phyloP scores from a whole-genome alignment of 2,113 vertebrate genomes.

The Gymnogyps californianus region DNA sequence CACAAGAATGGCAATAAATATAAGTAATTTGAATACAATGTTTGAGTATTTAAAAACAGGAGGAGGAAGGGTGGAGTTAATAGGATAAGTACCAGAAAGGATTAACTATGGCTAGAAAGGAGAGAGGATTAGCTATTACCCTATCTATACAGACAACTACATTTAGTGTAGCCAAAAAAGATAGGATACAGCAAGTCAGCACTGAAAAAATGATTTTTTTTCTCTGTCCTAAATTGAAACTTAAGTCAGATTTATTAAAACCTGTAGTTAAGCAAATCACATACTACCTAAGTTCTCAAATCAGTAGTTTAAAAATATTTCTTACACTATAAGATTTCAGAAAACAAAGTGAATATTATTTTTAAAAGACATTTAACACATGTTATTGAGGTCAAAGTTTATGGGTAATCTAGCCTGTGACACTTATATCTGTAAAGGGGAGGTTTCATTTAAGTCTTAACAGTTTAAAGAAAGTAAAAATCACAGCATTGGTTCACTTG shows the following conservation, averaged over 20 bases:
- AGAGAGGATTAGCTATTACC: slow-evolving; percentile 65
- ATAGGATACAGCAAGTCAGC: neutral
- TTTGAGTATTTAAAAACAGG: slow-evolving; percentile 47
- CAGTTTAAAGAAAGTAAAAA: neutral
- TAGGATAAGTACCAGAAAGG: slow-evolving; percentile 47
- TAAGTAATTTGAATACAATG: slow-evolving; percentile 37
- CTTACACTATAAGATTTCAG: neutral
- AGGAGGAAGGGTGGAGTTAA: slow-evolving; percentile 4
- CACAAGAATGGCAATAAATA: slow-evolving; percentile 16
- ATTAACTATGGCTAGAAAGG: slow-evolving; percentile 47
- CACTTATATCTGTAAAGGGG: neutral
- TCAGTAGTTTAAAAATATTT: neutral
- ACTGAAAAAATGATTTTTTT: neutral
- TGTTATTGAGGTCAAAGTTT: neutral
- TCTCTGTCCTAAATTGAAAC: slow-evolving; percentile 6
- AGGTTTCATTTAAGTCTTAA: neutral
- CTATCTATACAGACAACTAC: slow-evolving; percentile 37
- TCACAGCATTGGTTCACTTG: neutral
- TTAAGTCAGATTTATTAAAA: slow-evolving; percentile 39
- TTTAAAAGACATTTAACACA: neutral
- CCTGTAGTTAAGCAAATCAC: slow-evolving; percentile 9
- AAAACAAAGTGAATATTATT: neutral
- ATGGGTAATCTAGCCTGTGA: neutral
- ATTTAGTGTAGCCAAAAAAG: slow-evolving; percentile 37
- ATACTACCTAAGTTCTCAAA: neutral